Conservation (phyloP, 2,888 invertebrate species). For the Callyntrura guangdongensis region DNA sequence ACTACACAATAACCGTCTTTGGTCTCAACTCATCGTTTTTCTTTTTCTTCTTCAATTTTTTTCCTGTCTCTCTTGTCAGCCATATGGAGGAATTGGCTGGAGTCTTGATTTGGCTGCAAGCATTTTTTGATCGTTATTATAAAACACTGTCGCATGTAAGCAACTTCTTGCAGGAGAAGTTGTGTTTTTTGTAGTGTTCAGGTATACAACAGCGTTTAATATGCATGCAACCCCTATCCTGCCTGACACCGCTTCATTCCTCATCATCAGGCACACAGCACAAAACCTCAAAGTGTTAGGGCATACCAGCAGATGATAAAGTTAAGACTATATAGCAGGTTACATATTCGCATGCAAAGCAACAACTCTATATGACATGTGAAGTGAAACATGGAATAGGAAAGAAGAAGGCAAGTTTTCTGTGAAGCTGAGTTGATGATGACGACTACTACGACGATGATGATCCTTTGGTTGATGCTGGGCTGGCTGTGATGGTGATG, state of each 20-base stretch:
- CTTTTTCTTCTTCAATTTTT: not conserved
- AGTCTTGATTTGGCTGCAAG: slow-evolving; percentile 12
- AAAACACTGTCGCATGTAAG: not conserved
- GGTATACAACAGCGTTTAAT: no score
- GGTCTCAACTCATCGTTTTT: not conserved
- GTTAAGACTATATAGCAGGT: no score
- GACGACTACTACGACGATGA: not conserved
- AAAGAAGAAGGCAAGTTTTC: slow-evolving; percentile 8
- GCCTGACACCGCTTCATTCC: no score
- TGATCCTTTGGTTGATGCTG: not conserved
- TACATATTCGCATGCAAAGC: not conserved
- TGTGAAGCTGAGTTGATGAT: not conserved
- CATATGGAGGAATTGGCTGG: slow-evolving; percentile 23
- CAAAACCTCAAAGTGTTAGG: no score
- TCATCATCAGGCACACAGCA: no score
- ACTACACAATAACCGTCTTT: slow-evolving; percentile 6
- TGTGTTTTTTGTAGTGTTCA: no score
- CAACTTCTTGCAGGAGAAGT: not conserved
- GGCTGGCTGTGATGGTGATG: not conserved
- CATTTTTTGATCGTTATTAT: not conserved
- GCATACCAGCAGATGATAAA: no score
- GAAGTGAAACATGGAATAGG: slow-evolving; percentile 4
- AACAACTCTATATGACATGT: slow-evolving; percentile 10
- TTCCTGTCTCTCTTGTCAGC: slow-evolving; percentile 1
- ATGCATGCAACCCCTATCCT: no score